Conservation (phyloP, 2,113 vertebrate genomes). For the Balaeniceps rex region DNA sequence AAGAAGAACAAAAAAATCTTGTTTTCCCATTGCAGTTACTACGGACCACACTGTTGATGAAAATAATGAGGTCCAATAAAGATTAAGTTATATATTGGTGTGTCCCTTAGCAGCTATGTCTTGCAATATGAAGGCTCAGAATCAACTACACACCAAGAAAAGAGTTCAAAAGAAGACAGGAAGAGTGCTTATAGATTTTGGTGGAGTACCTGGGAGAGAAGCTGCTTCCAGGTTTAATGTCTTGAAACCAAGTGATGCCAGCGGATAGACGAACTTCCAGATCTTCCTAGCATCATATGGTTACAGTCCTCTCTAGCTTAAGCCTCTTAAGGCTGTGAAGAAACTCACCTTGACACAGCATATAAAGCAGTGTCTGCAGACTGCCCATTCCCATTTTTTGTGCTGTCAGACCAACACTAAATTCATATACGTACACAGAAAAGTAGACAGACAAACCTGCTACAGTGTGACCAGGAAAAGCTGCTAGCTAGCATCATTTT, state of each 20-base stretch:
- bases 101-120: neutral
- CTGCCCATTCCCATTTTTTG: neutral
- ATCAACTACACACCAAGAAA: neutral
- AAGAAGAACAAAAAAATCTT: neutral
- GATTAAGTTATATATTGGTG: neutral
- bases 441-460: neutral
- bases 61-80: neutral
- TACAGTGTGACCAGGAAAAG: neutral
- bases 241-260: neutral
- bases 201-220: neutral
- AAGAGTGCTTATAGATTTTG: neutral
- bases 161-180: neutral
- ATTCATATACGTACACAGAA: neutral
- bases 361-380: neutral
- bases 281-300: neutral
- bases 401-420: neutral
- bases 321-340: neutral
- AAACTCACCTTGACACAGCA: neutral
- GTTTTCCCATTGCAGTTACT: neutral
- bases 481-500: neutral
- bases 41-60: neutral
- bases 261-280: neutral
- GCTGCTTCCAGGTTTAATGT: neutral
- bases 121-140: neutral
- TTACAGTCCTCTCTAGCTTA: neutral